Conservation (phyloP, 1,140 invertebrate genomes). For the Coenobita brevimanus region DNA sequence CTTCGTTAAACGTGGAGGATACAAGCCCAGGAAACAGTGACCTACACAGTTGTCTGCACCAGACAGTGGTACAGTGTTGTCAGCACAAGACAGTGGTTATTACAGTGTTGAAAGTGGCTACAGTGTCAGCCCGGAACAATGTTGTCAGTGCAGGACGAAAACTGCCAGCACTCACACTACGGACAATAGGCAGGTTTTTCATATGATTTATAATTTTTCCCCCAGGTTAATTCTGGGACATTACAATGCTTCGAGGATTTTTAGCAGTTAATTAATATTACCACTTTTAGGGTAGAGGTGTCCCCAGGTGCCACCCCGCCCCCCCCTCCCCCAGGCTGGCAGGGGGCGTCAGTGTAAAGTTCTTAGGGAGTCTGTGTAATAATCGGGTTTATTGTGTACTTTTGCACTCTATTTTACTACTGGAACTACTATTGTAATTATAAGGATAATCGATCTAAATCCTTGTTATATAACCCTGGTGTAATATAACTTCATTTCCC, state of each 20-base stretch:
- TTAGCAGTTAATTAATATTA: slow-evolving; percentile 21
- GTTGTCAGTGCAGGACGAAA: too few relatives aligned
- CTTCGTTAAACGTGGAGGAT: too few relatives aligned
- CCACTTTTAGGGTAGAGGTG: too few relatives aligned
- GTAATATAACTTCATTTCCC: background rate
- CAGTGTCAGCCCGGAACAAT: too few relatives aligned
- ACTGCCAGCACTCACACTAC: background rate
- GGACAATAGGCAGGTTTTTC: background rate
- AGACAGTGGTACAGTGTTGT: too few relatives aligned
- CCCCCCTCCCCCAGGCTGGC: background rate
- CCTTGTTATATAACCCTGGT: slow-evolving; percentile 34
- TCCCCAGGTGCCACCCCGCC: background rate
- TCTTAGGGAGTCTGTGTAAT: slow-evolving; percentile 15
- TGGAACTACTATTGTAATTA: slow-evolving; percentile 33
- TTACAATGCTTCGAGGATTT: slow-evolving; percentile 21
- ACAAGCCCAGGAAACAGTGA: too few relatives aligned
- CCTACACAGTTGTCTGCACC: too few relatives aligned
- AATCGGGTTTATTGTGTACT: slow-evolving; percentile 45
- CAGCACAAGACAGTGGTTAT: too few relatives aligned
- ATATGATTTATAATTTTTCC: slow-evolving; percentile 12
- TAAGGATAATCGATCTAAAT: slow-evolving; percentile 22
- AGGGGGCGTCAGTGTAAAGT: slow-evolving; percentile 14
- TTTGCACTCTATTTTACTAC: slow-evolving; percentile 47
- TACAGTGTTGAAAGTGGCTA: too few relatives aligned
- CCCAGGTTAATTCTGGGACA: slow-evolving; percentile 3